A percentile compares a stretch with the other conserved stretches of the same genome.
Conservation (phyloP, 2,797 vertebrate species). For the Chloroceryle inda region DNA sequence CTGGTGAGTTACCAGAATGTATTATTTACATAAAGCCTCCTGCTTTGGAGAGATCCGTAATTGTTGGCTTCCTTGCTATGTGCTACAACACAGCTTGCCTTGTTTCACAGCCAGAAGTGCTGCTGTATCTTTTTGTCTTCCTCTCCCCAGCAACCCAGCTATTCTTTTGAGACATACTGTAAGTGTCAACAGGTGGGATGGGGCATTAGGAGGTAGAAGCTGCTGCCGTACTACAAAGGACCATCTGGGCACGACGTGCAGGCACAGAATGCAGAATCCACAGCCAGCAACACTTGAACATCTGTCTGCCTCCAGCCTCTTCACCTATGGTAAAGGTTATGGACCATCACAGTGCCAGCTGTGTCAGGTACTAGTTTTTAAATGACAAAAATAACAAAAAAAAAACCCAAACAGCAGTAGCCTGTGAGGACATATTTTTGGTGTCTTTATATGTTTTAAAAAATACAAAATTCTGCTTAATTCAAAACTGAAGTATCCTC, state of each 20-base stretch:
- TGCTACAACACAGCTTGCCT: constrained; percentile 8
- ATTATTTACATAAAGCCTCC: constrained; percentile 44
- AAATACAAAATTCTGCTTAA: background rate
- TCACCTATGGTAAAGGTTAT: constrained; percentile 32
- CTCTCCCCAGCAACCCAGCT: background rate
- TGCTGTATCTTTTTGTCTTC: constrained; percentile 23
- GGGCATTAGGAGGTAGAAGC: background rate
- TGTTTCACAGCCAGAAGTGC: constrained; percentile 53
- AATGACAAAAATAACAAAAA: background rate
- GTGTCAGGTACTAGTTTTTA: background rate
- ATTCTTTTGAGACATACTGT: background rate
- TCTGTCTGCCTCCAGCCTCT: constrained; percentile 41
- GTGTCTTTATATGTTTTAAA: background rate
- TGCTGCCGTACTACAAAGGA: background rate
- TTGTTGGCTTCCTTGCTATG: background rate
- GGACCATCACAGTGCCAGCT: background rate
- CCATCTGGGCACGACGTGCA: background rate
- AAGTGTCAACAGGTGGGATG: constrained; percentile 49
- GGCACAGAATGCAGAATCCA: background rate
- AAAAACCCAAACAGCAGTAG: background rate
- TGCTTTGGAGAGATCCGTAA: background rate
- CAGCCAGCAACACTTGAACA: background rate
- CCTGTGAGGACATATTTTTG: background rate
- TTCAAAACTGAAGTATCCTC: background rate
- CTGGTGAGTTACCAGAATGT: constrained; percentile 9